Evolutionary conservation across 2,797 vertebrate species (phyloP), one percentile per base, ranked within the genome.

Genomic region (Lophura swinhoii): DNA sequence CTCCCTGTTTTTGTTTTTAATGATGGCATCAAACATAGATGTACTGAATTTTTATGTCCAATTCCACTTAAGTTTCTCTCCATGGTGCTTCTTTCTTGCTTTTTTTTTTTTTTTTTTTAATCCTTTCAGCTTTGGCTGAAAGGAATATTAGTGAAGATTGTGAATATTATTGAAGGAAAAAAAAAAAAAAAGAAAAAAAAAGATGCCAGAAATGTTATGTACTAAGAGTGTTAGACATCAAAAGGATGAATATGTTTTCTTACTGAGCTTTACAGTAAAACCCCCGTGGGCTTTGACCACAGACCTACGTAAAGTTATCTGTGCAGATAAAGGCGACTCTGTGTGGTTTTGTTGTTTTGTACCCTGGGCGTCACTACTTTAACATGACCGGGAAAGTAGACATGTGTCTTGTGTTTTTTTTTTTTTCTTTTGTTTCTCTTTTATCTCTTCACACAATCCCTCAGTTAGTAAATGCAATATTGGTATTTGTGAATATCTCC

Each of bases 341-440:
- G 41, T 93, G 84, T 71, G 79, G 86, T 96, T 97, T 94, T 94
- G n/a, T 72, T 96, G 91, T 96, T 96, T 94, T 94, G 72, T 93
- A 88, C 48, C 59, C 69, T 91, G 76, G 33, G 35, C 4, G 2
- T 94, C 6, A 0, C 31, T 91, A 48, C 13, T 70, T 95, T 93
- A 90, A 80, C 73, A 62, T 72, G 91, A 94, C 94, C 94, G 93
- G 93, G 82, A 93, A 97, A 97, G 82, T 53, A 95, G 73, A 87
- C 46, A 59, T 67, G 44, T 87, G 94, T 96, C 58, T 76, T 64
- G 10, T 1, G 1, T 4, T 41, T 73, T 4, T 2, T 3, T 37
- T 2, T 4, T 6, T 39, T 21, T 24, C 23, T 59, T 22, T 56
- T 7, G 20, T 46, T 85, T 74, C 64, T 35, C 29, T 89, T 21